Evolutionary conservation across 2,113 vertebrate species (phyloP).

Genomic region (Tetraodon nigroviridis): DNA sequence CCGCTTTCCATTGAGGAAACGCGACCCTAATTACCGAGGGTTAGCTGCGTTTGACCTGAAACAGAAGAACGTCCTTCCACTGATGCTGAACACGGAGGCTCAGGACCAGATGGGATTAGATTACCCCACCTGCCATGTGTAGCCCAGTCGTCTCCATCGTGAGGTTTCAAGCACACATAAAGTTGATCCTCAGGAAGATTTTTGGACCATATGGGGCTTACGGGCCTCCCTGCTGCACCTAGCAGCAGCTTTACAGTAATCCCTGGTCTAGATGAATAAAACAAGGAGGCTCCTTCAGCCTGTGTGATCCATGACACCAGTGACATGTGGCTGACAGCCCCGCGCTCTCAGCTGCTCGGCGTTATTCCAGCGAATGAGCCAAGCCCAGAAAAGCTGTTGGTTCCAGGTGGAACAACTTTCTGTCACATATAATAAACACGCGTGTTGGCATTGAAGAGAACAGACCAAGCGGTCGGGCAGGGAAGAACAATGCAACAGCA

Average conservation of each 20-base stretch:
- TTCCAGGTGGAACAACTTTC: not conserved
- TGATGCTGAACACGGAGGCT: not conserved
- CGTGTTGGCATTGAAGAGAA: too few relatives aligned
- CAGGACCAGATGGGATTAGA: constrained; percentile 36
- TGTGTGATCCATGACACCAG: constrained; percentile 15
- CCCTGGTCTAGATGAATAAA: constrained; percentile 54
- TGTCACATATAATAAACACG: too few relatives aligned
- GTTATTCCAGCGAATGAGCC: not conserved
- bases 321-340: constrained; percentile 14
- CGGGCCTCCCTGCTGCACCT: constrained; percentile 45
- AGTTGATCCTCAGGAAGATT: constrained; percentile 30
- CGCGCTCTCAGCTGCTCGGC: constrained; percentile 3
- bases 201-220: constrained; percentile 70
- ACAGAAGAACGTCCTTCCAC: too few relatives aligned
- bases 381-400: not conserved
- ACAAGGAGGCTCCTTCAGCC: constrained; percentile 31
- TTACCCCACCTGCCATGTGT: constrained; percentile 37
- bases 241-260: constrained; percentile 70
- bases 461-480: too few relatives aligned
- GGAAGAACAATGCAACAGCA: too few relatives aligned
- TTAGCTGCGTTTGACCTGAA: too few relatives aligned
- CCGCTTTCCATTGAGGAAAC: too few relatives aligned
- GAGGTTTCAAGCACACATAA: constrained; percentile 19
- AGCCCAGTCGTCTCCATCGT: constrained; percentile 6
- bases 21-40: too few relatives aligned